Evolutionary conservation across 2,888 invertebrate species (phyloP), one percentile per base, ranked within the genome.

Genomic region (Tortrix viridana): DNA sequence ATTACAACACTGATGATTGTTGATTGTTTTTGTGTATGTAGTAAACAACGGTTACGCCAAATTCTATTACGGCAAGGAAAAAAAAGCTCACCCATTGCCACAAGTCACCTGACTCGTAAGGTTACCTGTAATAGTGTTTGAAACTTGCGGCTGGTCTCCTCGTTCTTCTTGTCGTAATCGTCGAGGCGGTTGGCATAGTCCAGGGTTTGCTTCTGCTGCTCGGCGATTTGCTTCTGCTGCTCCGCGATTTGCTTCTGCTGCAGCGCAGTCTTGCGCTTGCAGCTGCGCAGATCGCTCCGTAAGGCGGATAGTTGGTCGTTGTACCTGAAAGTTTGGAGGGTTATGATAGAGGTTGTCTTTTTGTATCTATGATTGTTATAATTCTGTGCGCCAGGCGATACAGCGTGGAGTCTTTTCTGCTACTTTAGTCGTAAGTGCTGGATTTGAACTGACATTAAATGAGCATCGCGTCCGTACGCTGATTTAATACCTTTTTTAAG

Each of bases 141-240:
- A 88, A 97, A 97, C 87, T 97, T 97, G 62, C 97, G 94, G 55
- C 97, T 96, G 66, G 96, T 97, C 82, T 97, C 97, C 78, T 97
- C 97, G 81, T 97, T 97, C 81, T 97, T 97, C 86, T 97, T 97
- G 76, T 97, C 97, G 73, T 97, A 96, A 76, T 97, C 97, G 75
- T 97, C 97, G 67, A 97, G 93, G n/a, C 97, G 94, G 77, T 95
- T 96, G 0, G 96, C 96, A 80, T 96, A 97, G 75, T 96, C 96
- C 69, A 96, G 79, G 0, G 95, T 95, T 80, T 96, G 96, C 73
- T 96, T 96, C 74, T 95, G 95, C 75, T 95, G 95, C 71, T 95
- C 95, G 0, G 95, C 94, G 46, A 95, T 87, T 70, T 95, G 93
- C 76, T 95, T 95, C 79, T 95, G 95, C 75, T 95, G 95, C 72